Evolutionary conservation across 2,888 invertebrate species (phyloP).

Genomic region (Ischnus inquisitorius): DNA sequence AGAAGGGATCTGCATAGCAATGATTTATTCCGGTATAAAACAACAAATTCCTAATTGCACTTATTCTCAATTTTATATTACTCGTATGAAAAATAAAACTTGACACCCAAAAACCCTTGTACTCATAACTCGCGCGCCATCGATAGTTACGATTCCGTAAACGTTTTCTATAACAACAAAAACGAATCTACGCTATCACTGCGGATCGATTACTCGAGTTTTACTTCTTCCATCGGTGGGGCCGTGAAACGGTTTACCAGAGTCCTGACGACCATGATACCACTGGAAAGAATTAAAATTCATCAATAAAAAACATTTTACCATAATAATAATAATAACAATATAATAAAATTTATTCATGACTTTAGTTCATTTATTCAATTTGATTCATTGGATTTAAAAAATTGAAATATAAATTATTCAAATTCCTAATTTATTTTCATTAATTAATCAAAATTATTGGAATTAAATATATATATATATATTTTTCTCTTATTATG

Average conservation of each 20-base stretch:
- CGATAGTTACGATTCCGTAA: slow-evolving; percentile 2
- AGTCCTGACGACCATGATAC: slow-evolving; percentile 82
- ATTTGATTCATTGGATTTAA: not conserved
- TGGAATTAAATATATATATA: not conserved
- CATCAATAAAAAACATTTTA: slow-evolving; percentile 4
- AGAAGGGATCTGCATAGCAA: not conserved
- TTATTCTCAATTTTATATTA: slow-evolving; percentile 16
- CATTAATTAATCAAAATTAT: slow-evolving; percentile 3
- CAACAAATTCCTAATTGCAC: slow-evolving; percentile 59
- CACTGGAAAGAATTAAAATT: slow-evolving; percentile 76
- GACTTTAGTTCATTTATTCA: slow-evolving; percentile 25
- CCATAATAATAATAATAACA: slow-evolving; percentile 1
- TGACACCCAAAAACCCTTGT: slow-evolving; percentile 1
- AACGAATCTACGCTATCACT: slow-evolving; percentile 15
- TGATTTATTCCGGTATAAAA: slow-evolving; percentile 20
- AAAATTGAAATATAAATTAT: slow-evolving; percentile 6
- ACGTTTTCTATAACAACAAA: slow-evolving; percentile 10
- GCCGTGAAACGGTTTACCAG: slow-evolving; percentile 62
- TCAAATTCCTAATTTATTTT: not conserved
- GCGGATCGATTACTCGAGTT: slow-evolving; percentile 11
- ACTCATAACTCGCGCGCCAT: not conserved
- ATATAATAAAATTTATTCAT: slow-evolving; percentile 10
- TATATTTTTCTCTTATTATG: too few relatives aligned
- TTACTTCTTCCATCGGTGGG: slow-evolving; percentile 50
- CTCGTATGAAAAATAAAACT: slow-evolving; percentile 48